These are phyloP conservation scores for Aselliscus stoliczkanus DNA, from an alignment of 2,797 vertebrate species.

Conservation along the genomic window DNA sequence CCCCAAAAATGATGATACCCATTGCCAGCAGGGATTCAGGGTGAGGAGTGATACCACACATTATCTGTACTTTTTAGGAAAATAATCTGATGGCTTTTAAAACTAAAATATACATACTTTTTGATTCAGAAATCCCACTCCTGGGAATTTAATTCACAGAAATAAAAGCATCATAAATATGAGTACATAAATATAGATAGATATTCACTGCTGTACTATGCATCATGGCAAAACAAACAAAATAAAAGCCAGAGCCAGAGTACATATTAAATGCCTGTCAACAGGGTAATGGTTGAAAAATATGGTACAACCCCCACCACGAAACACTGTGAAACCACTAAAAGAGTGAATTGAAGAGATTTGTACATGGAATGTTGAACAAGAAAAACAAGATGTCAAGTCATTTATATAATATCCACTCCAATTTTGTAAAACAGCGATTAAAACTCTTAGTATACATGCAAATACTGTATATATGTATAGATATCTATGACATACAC, in stretches of 20 bases:
- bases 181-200: background rate
- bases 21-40: background rate
- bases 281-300: background rate
- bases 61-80: background rate
- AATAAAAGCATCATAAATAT: slow-evolving; percentile 23
- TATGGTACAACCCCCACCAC: background rate
- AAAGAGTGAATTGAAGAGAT: background rate
- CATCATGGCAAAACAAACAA: background rate
- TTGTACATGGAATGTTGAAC: background rate
- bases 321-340: background rate
- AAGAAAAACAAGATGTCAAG: background rate
- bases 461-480: background rate
- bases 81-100: background rate
- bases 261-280: background rate
- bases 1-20: background rate
- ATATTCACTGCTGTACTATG: background rate
- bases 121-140: slow-evolving; percentile 18
- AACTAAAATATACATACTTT: background rate
- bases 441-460: background rate
- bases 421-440: background rate
- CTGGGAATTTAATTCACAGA: background rate
- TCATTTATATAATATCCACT: background rate
- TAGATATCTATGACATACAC: too few species aligned
- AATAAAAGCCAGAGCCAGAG: background rate
- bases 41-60: background rate